Evolutionary conservation across 92 coral and sea anemone species (phyloP), one percentile per base, ranked within the genome.

Genomic region (Palythoa caribaeorum): DNA sequence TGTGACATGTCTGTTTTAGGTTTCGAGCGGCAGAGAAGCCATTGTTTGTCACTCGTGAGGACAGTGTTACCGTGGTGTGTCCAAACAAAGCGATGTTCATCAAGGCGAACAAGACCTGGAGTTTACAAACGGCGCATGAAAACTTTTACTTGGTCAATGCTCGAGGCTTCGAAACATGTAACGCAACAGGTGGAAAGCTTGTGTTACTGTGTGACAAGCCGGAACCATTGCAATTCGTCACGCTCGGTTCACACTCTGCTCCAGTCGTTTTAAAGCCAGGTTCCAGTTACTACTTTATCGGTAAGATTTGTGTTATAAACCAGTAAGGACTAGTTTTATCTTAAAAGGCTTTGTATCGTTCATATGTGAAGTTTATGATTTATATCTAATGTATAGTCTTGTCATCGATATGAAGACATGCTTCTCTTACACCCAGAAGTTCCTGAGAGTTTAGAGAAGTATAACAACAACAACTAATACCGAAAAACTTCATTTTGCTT

Each of bases 161-260:
- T 51, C 55, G 11, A 16, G 86, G 75, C n/a, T 66, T 66, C 53
- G 1, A 40, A 35, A 51, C 73, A 21, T 81, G 86, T 69, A 66
- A 15, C 40, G 86, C 86, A 81, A 50, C 74, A 28, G 28, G 14
- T 15, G 86, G 86, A 11, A 81, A 28, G 47, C 86, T 48, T 3
- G 60, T 81, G 62, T 66, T 81, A 15, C 20, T 20, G 21, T 81
- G 86, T 66, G 86, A 81, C 86, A 81, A 69, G 59, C 86, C 86
- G 2, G 86, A 81, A 65, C 86, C 86, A 28, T 20, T 81, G 73
- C 86, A 81, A 40, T 81, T 66, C 44, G 86, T 66, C 76, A 81
- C 86, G 47, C 86, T 81, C 36, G 75, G 86, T 14, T 68, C 74
- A 28, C 15, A 20, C 5, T 52, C 40, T 8, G 76, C 20, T 14